Evolutionary conservation across 1,140 invertebrate species (phyloP).

Genomic region (Dolichoris vasculosae): DNA sequence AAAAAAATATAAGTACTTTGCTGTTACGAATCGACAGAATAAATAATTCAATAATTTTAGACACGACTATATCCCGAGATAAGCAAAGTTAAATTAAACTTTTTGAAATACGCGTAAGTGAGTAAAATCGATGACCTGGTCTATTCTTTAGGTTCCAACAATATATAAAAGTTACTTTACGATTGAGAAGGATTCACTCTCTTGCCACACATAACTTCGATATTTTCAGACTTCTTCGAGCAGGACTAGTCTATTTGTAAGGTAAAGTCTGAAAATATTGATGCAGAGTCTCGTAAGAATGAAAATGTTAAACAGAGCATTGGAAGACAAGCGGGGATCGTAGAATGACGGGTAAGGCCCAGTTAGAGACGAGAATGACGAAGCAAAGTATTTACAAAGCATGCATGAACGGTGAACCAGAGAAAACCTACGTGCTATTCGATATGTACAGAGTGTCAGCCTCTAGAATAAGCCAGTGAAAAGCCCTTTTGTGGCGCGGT

Average conservation of each 20-base stretch:
- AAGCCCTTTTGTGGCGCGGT: slow-evolving; percentile 59
- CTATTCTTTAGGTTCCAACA: neutral
- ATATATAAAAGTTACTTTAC: neutral
- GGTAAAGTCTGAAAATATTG: neutral
- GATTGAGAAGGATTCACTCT: slow-evolving; percentile 39
- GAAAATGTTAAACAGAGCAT: neutral
- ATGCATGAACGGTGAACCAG: slow-evolving; percentile 58
- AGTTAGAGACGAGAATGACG: neutral
- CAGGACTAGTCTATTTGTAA: slow-evolving; percentile 4
- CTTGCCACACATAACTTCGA: neutral
- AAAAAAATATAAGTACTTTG: neutral
- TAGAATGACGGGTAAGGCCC: neutral
- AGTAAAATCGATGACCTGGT: neutral
- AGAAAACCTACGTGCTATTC: slow-evolving; percentile 67
- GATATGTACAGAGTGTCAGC: slow-evolving; percentile 65
- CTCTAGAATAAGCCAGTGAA: slow-evolving; percentile 64
- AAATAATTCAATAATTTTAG: too few species aligned
- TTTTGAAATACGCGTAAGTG: neutral
- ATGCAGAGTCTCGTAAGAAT: slow-evolving; percentile 15
- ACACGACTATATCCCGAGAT: neutral
- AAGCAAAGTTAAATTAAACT: neutral
- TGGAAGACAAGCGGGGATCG: neutral
- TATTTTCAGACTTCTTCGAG: neutral
- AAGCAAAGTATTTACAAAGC: slow-evolving; percentile 45
- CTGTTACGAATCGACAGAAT: too few species aligned